phyloP scores from a whole-genome alignment of 2,113 vertebrate genomes.

The Petromus typicus region DNA sequence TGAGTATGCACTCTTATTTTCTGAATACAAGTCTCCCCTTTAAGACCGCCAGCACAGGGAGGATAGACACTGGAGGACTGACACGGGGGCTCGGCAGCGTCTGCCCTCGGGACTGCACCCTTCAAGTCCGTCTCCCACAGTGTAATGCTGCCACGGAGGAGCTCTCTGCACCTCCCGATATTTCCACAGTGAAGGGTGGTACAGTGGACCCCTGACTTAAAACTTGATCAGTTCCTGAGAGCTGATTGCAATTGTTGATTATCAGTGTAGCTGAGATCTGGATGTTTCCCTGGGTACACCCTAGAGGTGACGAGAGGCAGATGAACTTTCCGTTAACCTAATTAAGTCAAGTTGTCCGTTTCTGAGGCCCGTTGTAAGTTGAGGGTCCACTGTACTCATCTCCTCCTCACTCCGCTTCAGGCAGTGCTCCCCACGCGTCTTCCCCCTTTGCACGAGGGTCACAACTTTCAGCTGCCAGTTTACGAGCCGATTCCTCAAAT shows the following conservation, averaged over 20 bases:
- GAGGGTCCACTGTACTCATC: not conserved
- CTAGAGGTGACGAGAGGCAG: too few relatives aligned
- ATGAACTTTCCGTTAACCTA: too few relatives aligned
- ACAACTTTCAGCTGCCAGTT: not conserved
- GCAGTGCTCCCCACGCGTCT: not conserved
- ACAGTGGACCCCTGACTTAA: too few relatives aligned
- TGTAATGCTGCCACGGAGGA: not conserved
- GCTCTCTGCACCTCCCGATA: fast-evolving
- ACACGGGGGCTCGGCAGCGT: too few relatives aligned
- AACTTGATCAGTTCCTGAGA: too few relatives aligned
- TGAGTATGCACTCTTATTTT: not conserved
- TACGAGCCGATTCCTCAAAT: not conserved
- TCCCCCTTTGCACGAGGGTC: not conserved
- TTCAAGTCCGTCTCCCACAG: not conserved
- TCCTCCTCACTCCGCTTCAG: not conserved
- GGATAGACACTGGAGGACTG: not conserved
- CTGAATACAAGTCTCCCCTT: not conserved
- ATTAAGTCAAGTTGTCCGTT: too few relatives aligned
- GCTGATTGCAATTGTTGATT: too few relatives aligned
- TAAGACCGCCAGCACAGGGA: not conserved
- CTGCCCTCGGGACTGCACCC: not conserved
- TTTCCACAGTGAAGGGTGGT: not conserved
- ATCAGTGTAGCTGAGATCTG: too few relatives aligned
- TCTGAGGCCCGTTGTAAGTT: too few relatives aligned
- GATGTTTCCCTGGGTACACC: too few relatives aligned